Base-by-base conservation (phyloP, 2,888 invertebrate species). In the Gasteruption jaculator region DNA sequence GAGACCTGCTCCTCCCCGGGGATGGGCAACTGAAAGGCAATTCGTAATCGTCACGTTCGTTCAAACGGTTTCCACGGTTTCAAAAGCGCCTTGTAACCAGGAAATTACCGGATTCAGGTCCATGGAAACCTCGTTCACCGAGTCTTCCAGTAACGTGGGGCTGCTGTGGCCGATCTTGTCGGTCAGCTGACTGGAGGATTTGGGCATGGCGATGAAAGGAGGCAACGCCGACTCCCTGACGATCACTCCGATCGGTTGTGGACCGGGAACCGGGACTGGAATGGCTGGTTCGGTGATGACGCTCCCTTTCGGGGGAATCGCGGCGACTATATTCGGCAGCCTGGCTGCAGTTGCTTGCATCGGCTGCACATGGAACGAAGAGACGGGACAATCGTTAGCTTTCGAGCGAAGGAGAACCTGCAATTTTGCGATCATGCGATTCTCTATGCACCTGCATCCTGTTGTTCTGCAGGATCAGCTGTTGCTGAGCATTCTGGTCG, bases 201-300 rank as follows among this genome's bases (percentile, higher is more conserved):
- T 56, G 10, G 70, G 69, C 64, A 70, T 69, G 3, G 67, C 59
- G 5, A 68, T 48, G 35, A 71, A 71, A 10, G 65, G 60, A 16
- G 70, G 70, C 27, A 70, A 41, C 2, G 38, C 16, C n/a, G 34
- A 33, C 3, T 56, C 34, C 3, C 43, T 16, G 14, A 54, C 41
- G 3, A 52, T 35, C 12, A 45, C 52, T 11, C 43, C 36, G 4
- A 50, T 36, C 3, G 52, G 49, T 39, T 53, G 60, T 7, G n/a
- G n/a, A n/a, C n/a, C n/a, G 21, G 20, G 33, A 14, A 11, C 11
- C n/a, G 34, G 8, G n/a, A 19, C 21, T n/a, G 42, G 27, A 31
- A 50, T 54, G 1, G 38, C 30, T 20, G 24, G 26, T 12, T 57
- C 53, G 3, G 43, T 22, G 12, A 54, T 29, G 2, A 58, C 32